Evolutionary conservation across 2,113 vertebrate species (phyloP), one percentile per base, ranked within the genome.

Genomic region (Onychostruthus taczanowskii): DNA sequence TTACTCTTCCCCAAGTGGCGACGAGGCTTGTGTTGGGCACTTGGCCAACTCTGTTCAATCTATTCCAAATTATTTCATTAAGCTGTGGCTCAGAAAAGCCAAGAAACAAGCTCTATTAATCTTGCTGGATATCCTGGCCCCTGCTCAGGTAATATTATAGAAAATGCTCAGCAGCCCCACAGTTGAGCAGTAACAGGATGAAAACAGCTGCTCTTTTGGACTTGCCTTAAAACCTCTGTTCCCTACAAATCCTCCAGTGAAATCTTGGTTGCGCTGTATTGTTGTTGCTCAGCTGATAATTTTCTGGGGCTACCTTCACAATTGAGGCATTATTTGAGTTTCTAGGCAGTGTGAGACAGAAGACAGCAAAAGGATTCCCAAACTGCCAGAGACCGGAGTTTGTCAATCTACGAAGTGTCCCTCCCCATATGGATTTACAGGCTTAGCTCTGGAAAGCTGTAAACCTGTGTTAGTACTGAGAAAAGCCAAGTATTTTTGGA

Each of bases 61-160:
- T 83, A 79, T 87, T 95, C 46, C 78, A n/a, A 78, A 89, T 96
- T 90, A 78, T 94, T 94, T 91, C 76, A 67, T 93, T 86, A 90
- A 90, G 72, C 31, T 0, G 0, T 39, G 53, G 43, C 82, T 96
- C 66, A 73, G 74, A 80, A 86, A 94, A 87, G 64, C 63, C 82
- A 66, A 89, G 82, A 76, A 94, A 81, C 64, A 84, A 92, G n/a
- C 28, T 76, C 1, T 49, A 70, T 86, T 95, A 84, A 87, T 93
- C 62, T 61, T 74, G 63, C 53, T 79, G 80, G 44, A 30, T 79
- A 67, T 79, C 63, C 67, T 75, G 41, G 44, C 39, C 35, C 72
- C 27, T 95, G 56, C 44, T 93, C 67, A 62, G 73, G 67, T 79
- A 77, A 21, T 44, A 61, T 47, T 56, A 61, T 12, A 77, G 63